Evolutionary conservation across 1,140 invertebrate genomes (phyloP).

Genomic region (Oedothorax gibbosus): DNA sequence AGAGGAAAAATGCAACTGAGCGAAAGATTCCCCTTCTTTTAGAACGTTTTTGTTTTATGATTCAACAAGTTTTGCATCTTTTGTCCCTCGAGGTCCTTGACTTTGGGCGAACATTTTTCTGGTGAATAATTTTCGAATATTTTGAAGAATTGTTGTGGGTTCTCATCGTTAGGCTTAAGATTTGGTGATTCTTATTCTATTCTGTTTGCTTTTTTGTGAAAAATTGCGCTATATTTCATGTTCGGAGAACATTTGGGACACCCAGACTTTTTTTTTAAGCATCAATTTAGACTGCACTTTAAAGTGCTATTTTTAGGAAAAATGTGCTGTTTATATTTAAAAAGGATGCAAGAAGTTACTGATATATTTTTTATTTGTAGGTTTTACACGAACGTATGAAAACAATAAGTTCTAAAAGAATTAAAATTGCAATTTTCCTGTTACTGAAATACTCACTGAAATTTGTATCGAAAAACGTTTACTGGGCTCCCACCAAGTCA

Average conservation of each 20-base stretch:
- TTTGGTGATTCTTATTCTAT: too few relatives aligned
- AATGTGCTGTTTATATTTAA: not conserved
- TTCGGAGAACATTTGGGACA: conserved; percentile 2
- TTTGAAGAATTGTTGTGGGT: too few relatives aligned
- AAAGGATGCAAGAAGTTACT: not conserved
- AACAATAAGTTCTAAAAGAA: too few relatives aligned
- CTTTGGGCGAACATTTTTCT: conserved; percentile 21
- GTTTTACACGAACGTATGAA: too few relatives aligned
- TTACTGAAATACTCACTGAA: too few relatives aligned
- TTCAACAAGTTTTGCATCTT: conserved; percentile 18
- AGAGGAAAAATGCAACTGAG: conserved; percentile 27
- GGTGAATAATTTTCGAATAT: too few relatives aligned
- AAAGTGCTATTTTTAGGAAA: conserved; percentile 1
- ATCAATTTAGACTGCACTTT: not conserved
- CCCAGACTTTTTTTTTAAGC: conserved; percentile 5
- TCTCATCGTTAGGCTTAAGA: too few relatives aligned
- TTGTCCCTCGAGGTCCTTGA: conserved; percentile 42
- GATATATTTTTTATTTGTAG: not conserved
- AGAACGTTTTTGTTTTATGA: conserved; percentile 7
- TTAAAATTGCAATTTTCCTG: too few relatives aligned
- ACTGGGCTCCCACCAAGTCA: too few relatives aligned
- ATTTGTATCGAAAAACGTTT: too few relatives aligned
- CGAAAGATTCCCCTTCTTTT: not conserved
- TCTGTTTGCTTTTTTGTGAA: too few relatives aligned
- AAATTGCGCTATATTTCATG: too few relatives aligned